Conservation (phyloP, 2,888 invertebrate genomes). For the Rotaria magnacalcarata region DNA sequence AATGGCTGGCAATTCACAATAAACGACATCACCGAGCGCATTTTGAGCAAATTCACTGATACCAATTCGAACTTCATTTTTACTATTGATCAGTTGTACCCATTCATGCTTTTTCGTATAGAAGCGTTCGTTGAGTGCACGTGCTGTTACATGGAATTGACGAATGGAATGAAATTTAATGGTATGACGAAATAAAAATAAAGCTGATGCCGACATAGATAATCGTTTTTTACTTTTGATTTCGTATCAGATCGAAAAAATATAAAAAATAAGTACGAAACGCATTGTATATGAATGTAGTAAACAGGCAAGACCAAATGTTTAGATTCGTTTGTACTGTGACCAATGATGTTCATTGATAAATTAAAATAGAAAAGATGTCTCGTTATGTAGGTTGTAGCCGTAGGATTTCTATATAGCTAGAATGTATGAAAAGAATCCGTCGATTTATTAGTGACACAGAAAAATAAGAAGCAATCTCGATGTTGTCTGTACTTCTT, state of each 20-base stretch:
- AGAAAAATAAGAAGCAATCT: too few relatives aligned
- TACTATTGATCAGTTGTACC: constrained; percentile 36
- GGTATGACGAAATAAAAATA: neutral
- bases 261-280: neutral
- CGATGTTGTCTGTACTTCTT: too few relatives aligned
- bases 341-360: too few relatives aligned
- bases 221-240: neutral
- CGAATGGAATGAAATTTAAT: constrained; percentile 14
- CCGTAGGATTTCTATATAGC: too few relatives aligned
- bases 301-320: neutral
- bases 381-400: too few relatives aligned
- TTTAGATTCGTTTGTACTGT: too few relatives aligned
- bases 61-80: constrained; percentile 39
- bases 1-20: constrained; percentile 40
- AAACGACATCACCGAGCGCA: constrained; percentile 45
- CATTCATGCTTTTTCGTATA: constrained; percentile 46
- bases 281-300: neutral
- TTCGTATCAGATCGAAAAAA: neutral
- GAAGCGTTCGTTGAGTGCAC: neutral
- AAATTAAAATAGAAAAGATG: too few relatives aligned
- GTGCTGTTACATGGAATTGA: neutral
- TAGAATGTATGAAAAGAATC: too few relatives aligned
- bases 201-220: neutral
- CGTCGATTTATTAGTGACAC: too few relatives aligned
- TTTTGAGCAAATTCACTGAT: constrained; percentile 46